Evolutionary conservation across 2,888 invertebrate species (phyloP).

Genomic region (Prionchulus punctatus): DNA sequence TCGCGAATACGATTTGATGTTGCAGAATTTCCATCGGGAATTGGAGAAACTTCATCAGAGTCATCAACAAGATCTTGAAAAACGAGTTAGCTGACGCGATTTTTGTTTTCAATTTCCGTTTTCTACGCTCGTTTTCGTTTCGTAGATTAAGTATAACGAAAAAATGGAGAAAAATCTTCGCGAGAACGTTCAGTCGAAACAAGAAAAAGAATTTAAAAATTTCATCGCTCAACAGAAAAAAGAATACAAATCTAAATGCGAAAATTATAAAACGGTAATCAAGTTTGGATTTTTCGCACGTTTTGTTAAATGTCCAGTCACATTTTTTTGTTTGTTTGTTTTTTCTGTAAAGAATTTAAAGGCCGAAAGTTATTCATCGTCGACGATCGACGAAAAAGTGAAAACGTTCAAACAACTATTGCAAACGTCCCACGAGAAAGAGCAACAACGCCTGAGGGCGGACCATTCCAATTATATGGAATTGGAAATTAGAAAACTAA

Average conservation of each 20-base stretch:
- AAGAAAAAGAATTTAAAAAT: slow-evolving; percentile 77
- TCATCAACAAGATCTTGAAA: slow-evolving; percentile 40
- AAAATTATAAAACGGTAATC: slow-evolving; percentile 67
- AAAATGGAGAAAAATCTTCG: slow-evolving; percentile 77
- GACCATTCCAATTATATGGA: slow-evolving; percentile 79
- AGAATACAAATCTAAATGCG: slow-evolving; percentile 84
- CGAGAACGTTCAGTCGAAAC: slow-evolving; percentile 71
- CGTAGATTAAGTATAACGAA: slow-evolving; percentile 65
- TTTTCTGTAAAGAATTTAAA: slow-evolving; percentile 16
- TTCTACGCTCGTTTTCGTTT: slow-evolving; percentile 9
- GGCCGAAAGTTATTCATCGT: slow-evolving; percentile 12
- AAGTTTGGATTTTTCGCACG: no score
- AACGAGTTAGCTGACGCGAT: slow-evolving; percentile 33
- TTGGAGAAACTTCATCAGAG: slow-evolving; percentile 65
- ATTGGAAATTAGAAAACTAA: slow-evolving; percentile 75
- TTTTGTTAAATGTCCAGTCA: no score
- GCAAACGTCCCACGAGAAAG: slow-evolving; percentile 73
- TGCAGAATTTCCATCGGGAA: slow-evolving; percentile 78
- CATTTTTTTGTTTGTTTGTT: neutral
- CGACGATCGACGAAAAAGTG: slow-evolving; percentile 11
- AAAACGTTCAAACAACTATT: slow-evolving; percentile 34
- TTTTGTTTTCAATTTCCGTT: neutral
- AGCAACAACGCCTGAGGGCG: slow-evolving; percentile 67
- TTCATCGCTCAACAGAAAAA: slow-evolving; percentile 82
- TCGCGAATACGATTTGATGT: slow-evolving; percentile 81